Conservation (phyloP, 2,888 invertebrate genomes). For the Callyntrura sp. region DNA sequence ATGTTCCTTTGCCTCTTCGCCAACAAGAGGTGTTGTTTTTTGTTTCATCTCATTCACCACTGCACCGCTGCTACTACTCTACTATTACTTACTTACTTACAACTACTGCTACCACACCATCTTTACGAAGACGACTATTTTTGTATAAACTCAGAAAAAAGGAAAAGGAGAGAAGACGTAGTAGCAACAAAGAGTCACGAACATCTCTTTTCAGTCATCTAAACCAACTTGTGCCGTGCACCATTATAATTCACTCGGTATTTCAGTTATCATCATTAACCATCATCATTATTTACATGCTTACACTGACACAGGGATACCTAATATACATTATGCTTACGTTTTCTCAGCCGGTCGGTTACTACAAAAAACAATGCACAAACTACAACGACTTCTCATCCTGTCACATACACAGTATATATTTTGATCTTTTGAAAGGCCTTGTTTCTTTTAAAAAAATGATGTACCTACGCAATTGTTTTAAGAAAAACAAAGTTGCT, state of each 20-base stretch:
- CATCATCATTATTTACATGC: conserved; percentile 46
- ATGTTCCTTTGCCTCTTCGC: conserved; percentile 29
- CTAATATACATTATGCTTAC: neutral
- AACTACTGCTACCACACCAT: neutral
- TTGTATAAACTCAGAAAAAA: conserved; percentile 5
- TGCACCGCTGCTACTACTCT: neutral
- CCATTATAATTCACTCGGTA: conserved; percentile 52
- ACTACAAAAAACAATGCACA: conserved; percentile 29
- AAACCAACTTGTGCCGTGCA: conserved; percentile 65
- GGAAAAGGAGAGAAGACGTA: neutral
- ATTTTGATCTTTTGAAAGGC: neutral
- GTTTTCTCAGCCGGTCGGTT: neutral
- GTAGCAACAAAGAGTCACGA: conserved; percentile 58
- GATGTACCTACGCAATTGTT: conserved; percentile 1
- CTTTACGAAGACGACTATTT: neutral
- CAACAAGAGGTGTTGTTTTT: conserved; percentile 48
- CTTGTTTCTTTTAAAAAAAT: conserved; percentile 8
- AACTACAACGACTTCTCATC: neutral
- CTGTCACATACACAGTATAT: conserved; percentile 16
- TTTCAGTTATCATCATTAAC: conserved; percentile 44
- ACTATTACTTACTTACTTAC: no score
- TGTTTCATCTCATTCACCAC: conserved; percentile 25
- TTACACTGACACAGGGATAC: conserved; percentile 17
- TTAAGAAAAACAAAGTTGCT: neutral
- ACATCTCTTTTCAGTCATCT: conserved; percentile 52